These are phyloP conservation scores for Clepsis dumicolana DNA, from an alignment of 2,888 invertebrate species.

Conservation along the genomic window DNA sequence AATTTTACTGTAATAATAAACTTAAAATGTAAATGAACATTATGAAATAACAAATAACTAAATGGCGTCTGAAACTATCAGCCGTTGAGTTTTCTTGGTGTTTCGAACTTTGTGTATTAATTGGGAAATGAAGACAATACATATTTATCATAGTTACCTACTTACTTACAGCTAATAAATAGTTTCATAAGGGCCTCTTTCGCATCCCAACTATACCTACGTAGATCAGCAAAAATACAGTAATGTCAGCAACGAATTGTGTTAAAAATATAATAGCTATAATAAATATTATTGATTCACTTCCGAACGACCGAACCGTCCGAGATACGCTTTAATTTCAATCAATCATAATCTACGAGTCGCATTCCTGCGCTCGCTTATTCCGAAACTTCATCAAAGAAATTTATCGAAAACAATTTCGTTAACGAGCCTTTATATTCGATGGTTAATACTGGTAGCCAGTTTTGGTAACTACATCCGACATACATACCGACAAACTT, in stretches of 20 bases:
- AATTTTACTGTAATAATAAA: too few relatives aligned
- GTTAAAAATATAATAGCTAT: not conserved
- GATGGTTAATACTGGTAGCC: constrained; percentile 70
- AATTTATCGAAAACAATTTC: constrained; percentile 70
- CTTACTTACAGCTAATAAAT: too few relatives aligned
- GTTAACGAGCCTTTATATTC: constrained; percentile 69
- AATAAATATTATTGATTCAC: constrained; percentile 4
- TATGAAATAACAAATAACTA: too few relatives aligned
- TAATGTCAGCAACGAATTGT: not conserved
- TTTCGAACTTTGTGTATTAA: too few relatives aligned
- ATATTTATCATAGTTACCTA: too few relatives aligned
- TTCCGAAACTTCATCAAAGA: constrained; percentile 57
- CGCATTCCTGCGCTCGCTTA: constrained; percentile 54
- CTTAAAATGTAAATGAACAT: too few relatives aligned
- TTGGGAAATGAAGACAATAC: too few relatives aligned
- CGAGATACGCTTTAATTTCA: constrained; percentile 50
- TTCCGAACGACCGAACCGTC: constrained; percentile 47
- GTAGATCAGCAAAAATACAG: not conserved
- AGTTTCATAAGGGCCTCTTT: too few relatives aligned
- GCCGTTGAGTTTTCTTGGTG: too few relatives aligned
- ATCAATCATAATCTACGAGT: constrained; percentile 55
- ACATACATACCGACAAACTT: constrained; percentile 49
- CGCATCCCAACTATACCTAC: not conserved
- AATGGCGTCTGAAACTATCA: too few relatives aligned
- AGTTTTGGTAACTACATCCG: constrained; percentile 54